These are phyloP conservation scores for Halictus rubicundus DNA, from an alignment of 1,140 invertebrate species.

Conservation along the genomic window DNA sequence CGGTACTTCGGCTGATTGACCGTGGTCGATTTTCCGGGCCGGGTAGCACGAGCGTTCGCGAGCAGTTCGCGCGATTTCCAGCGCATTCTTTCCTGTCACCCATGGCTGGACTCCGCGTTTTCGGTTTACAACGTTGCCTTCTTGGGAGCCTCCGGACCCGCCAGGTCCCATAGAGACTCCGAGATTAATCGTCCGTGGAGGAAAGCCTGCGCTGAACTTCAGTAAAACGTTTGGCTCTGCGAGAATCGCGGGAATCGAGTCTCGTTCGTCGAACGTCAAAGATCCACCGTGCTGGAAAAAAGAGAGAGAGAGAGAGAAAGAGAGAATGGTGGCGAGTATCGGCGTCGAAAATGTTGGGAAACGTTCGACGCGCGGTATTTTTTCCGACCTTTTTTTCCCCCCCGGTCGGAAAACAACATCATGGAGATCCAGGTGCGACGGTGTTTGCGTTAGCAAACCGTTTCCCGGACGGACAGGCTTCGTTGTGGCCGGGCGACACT, in stretches of 20 bases:
- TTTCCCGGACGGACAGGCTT: slow-evolving; percentile 70
- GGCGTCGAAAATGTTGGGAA: slow-evolving; percentile 58
- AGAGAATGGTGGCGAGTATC: slow-evolving; percentile 14
- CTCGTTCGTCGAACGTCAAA: slow-evolving; percentile 15
- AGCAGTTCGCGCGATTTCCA: slow-evolving; percentile 11
- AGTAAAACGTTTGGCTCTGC: not conserved
- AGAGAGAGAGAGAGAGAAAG: not conserved
- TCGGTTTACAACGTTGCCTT: not conserved
- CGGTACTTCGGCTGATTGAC: slow-evolving; percentile 67
- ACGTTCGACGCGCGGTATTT: slow-evolving; percentile 50
- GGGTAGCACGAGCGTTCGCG: slow-evolving; percentile 43
- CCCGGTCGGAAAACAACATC: slow-evolving; percentile 56
- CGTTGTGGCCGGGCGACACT: slow-evolving; percentile 75
- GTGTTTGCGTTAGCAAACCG: slow-evolving; percentile 72
- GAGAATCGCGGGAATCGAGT: too few species aligned
- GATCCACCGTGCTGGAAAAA: not conserved
- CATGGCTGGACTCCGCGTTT: slow-evolving; percentile 37
- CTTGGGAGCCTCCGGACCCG: slow-evolving; percentile 37
- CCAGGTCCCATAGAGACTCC: slow-evolving; percentile 22
- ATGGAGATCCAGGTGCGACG: slow-evolving; percentile 62
- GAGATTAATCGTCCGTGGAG: slow-evolving; percentile 31
- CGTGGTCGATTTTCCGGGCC: slow-evolving; percentile 67
- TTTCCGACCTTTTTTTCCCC: slow-evolving; percentile 12
- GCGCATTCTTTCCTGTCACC: slow-evolving; percentile 47
- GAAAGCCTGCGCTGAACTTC: slow-evolving; percentile 2